Percentiles rank a stretch among this genome's conserved stretches.
phyloP scores from a whole-genome alignment of 2,113 vertebrate species.

The Falco punctatus region DNA sequence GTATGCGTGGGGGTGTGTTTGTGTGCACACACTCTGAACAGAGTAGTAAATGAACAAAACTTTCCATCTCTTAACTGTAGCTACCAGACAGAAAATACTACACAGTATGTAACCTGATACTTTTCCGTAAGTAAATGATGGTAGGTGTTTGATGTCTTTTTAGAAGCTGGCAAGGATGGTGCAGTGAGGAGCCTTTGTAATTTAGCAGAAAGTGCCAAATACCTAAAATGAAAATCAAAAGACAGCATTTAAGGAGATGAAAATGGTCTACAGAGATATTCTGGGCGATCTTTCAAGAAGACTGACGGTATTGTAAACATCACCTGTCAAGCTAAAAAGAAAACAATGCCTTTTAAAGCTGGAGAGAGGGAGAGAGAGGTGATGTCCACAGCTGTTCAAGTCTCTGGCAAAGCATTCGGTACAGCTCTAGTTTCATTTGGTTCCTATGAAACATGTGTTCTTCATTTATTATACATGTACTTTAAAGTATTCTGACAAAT shows the following conservation, averaged over 20 bases:
- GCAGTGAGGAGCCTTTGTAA: background rate
- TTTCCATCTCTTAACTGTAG: background rate
- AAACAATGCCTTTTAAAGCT: conserved; percentile 53
- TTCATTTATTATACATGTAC: conserved; percentile 73
- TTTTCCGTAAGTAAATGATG: background rate
- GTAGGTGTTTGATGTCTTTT: background rate
- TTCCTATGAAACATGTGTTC: conserved; percentile 74
- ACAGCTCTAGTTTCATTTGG: conserved; percentile 71
- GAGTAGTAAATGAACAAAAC: background rate
- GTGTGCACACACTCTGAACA: background rate
- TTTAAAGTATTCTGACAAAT: conserved; percentile 74
- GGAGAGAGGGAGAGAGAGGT: conserved; percentile 40
- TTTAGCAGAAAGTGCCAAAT: background rate
- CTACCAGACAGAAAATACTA: background rate
- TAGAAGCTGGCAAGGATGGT: background rate
- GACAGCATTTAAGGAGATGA: background rate
- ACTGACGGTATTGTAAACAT: conserved; percentile 30
- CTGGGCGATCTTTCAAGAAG: background rate
- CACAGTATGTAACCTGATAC: background rate
- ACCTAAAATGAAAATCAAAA: background rate
- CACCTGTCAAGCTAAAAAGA: conserved; percentile 59
- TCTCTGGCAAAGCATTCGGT: conserved; percentile 66
- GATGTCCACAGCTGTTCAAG: conserved; percentile 68
- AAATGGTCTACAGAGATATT: background rate
- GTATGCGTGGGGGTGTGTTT: background rate